Percentiles rank a stretch among this genome's conserved stretches.
Conservation (phyloP, 1,140 invertebrate species). For the Eulimnadia texana region DNA sequence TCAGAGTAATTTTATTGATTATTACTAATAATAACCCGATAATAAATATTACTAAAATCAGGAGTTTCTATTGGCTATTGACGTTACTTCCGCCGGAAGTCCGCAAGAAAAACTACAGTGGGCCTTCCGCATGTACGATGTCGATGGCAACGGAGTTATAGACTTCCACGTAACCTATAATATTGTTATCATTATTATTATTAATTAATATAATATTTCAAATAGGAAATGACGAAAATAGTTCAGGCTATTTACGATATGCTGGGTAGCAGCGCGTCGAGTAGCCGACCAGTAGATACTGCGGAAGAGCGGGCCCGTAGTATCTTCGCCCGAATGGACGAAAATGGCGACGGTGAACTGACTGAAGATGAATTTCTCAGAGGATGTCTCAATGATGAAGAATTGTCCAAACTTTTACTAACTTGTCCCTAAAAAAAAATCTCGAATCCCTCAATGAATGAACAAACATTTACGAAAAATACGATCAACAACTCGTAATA, state of each 20-base stretch:
- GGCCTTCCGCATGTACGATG: slow-evolving; percentile 98
- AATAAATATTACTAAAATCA: too few relatives aligned
- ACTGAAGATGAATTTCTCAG: slow-evolving; percentile 98
- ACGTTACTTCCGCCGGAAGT: slow-evolving; percentile 92
- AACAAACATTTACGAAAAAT: too few relatives aligned
- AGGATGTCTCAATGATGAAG: slow-evolving; percentile 94
- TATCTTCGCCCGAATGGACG: slow-evolving; percentile 98
- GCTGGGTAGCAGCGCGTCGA: slow-evolving; percentile 84
- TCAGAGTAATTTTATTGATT: too few relatives aligned
- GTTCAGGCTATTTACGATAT: slow-evolving; percentile 98
- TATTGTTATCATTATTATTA: neutral
- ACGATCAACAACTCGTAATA: too few relatives aligned
- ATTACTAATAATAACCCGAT: too few relatives aligned
- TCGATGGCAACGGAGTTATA: slow-evolving; percentile 98
- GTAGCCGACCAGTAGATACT: slow-evolving; percentile 74
- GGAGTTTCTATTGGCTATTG: slow-evolving; percentile 94
- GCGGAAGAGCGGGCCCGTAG: slow-evolving; percentile 93
- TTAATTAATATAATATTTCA: neutral
- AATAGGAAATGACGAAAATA: slow-evolving; percentile 74
- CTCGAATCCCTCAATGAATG: neutral
- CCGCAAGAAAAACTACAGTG: slow-evolving; percentile 97
- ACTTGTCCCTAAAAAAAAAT: slow-evolving; percentile 40
- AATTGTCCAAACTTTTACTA: slow-evolving; percentile 86
- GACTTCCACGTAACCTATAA: slow-evolving; percentile 57
- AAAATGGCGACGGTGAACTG: slow-evolving; percentile 94